Evolutionary conservation across 1,140 invertebrate genomes (phyloP).

Genomic region (Atta cephalotes): DNA sequence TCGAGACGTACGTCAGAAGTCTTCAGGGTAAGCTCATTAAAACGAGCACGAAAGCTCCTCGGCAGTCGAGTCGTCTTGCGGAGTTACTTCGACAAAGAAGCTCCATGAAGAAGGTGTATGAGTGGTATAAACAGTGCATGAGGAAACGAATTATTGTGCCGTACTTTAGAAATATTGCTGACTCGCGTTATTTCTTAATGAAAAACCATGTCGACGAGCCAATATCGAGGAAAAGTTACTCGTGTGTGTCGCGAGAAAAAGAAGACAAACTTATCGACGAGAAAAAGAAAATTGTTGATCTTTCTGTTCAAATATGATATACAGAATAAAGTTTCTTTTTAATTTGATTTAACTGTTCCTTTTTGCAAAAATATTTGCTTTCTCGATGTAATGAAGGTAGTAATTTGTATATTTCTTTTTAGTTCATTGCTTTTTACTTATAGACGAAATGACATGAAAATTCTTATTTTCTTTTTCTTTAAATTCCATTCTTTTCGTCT

Average conservation of each 20-base stretch:
- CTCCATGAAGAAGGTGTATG: constrained; percentile 55
- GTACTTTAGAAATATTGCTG: constrained; percentile 69
- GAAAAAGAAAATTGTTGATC: constrained; percentile 3
- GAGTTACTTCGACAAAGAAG: constrained; percentile 49
- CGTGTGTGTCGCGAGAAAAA: background rate
- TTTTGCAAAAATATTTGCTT: background rate
- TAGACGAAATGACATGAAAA: background rate
- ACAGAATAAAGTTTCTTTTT: constrained; percentile 22
- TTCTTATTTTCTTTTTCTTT: background rate
- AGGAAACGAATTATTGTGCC: constrained; percentile 70
- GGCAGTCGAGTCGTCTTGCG: constrained; percentile 46
- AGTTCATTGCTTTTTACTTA: background rate
- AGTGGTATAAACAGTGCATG: constrained; percentile 75
- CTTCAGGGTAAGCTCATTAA: constrained; percentile 56
- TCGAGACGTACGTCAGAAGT: constrained; percentile 70
- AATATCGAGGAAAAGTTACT: background rate
- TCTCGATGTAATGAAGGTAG: background rate
- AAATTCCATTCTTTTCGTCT: background rate
- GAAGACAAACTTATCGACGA: background rate
- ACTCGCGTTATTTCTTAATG: constrained; percentile 69
- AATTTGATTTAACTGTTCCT: background rate
- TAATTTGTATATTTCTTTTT: constrained; percentile 5
- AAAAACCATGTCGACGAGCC: constrained; percentile 49
- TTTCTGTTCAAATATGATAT: constrained; percentile 16
- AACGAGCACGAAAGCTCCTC: constrained; percentile 23